Percentiles rank a stretch among this genome's conserved stretches.
Conservation (phyloP, 2,113 vertebrate genomes). For the Poecilia latipinna region DNA sequence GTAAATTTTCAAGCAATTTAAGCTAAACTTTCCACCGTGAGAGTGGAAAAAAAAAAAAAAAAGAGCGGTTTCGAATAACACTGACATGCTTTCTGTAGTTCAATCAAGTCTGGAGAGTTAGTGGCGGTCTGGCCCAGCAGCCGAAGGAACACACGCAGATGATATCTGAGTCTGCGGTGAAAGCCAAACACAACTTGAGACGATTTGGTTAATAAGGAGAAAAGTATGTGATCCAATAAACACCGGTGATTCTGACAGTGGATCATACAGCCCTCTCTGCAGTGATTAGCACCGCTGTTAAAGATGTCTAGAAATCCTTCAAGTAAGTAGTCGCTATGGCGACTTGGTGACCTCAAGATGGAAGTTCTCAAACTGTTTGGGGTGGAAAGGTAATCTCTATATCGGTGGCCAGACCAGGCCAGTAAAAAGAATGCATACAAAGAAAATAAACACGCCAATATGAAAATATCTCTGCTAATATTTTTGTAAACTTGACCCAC, state of each 20-base stretch:
- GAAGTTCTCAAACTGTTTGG: no score
- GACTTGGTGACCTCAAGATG: no score
- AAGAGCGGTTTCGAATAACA: constrained; percentile 39
- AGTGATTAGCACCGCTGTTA: neutral
- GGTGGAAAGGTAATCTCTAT: no score
- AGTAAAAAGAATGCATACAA: no score
- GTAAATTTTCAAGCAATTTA: constrained; percentile 42
- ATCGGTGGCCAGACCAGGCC: no score
- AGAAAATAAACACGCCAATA: no score
- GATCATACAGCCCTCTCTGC: neutral
- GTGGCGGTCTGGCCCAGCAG: constrained; percentile 48
- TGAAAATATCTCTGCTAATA: no score
- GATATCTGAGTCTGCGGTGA: constrained; percentile 44
- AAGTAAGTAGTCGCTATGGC: neutral
- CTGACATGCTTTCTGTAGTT: constrained; percentile 45
- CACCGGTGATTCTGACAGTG: neutral
- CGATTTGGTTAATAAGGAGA: constrained; percentile 7
- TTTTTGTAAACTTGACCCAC: no score
- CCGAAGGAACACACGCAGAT: constrained; percentile 34
- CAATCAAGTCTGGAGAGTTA: constrained; percentile 53
- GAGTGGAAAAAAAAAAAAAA: neutral
- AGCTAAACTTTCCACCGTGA: constrained; percentile 30
- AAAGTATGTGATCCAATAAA: neutral
- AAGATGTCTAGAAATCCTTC: neutral
- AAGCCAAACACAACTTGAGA: constrained; percentile 32